Evolutionary conservation across 2,113 vertebrate genomes (phyloP), one percentile per base, ranked within the genome.

Genomic region (Gila orcuttii): DNA sequence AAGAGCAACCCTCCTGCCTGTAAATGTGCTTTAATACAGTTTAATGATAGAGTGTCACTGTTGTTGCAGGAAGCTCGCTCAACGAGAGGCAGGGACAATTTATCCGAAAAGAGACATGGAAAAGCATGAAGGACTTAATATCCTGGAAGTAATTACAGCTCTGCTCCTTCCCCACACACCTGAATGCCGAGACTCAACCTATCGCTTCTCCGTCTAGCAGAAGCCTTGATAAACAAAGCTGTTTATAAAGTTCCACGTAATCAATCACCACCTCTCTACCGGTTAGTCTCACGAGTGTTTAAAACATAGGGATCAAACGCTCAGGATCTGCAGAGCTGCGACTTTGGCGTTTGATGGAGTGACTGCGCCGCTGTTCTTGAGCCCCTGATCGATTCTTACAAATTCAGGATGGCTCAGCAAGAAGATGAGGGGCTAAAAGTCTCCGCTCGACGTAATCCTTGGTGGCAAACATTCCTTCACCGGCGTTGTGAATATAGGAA

Each of bases 11-110:
- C 91, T 88, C 89, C 33, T 28, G 86, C 88, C 39, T 28, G 87
- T 91, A 91, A 92, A 93, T 89, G 90, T 87, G 84, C 91, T 93
- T 93, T 93, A 93, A 93, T 93, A 92, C 87, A 89, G 88, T 92
- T 86, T 39, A 79, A 86, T 94, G 91, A 93, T 93, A 91, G 92
- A 93, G 90, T 90, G 89, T 90, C 57, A 87, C 83, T 57, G 60
- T 89, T 87, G 87, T 92, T 84, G 76, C 78, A 87, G 88, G 84
- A 90, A 83, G 83, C 89, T 88, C 79, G 84, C 86, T 87, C 80
- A 90, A 80, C 87, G 90, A 91, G 90, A 76, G 85, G 60, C 31
- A 79, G 66, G 87, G 66, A 82, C 52, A 8, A 76, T 86, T 64
- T 83, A 78, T 85, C 50, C 39, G 1, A 23, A 82, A 77, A 89